Conservation (phyloP, 2,113 vertebrate species). For the Plestiodon gilberti region DNA sequence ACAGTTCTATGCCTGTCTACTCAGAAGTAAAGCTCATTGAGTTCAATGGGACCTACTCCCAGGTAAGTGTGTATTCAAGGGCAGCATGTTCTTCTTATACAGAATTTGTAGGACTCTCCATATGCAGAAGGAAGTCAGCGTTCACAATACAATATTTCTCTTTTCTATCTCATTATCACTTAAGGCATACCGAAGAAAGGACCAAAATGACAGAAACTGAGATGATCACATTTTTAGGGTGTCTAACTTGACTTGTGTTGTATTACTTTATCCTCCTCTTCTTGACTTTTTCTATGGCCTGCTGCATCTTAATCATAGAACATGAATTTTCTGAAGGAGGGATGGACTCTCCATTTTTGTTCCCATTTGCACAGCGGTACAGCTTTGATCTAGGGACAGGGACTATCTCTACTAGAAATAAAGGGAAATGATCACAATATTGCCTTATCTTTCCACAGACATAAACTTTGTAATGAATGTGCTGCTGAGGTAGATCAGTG, state of each 20-base stretch:
- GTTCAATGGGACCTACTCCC: too few species aligned
- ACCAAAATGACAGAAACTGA: background rate
- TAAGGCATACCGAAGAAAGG: background rate
- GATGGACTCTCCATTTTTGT: background rate
- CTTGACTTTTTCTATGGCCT: background rate
- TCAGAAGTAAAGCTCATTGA: too few species aligned
- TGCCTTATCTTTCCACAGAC: background rate
- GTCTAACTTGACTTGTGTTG: background rate
- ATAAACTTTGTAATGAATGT: background rate
- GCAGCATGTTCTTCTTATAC: background rate
- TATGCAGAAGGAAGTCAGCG: too few species aligned
- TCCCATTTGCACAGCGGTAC: background rate
- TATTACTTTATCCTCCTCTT: background rate
- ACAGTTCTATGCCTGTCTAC: too few species aligned
- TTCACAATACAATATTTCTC: background rate
- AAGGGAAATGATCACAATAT: background rate
- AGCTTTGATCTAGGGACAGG: background rate
- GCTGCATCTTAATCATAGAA: accelerated
- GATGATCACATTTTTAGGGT: background rate
- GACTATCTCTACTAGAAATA: background rate
- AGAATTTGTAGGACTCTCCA: too few species aligned
- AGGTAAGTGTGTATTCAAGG: too few species aligned
- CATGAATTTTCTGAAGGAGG: background rate
- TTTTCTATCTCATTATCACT: background rate
- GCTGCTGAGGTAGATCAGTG: accelerated